Evolutionary conservation across 2,113 vertebrate genomes (phyloP).

Genomic region (Australoheros scitulus): DNA sequence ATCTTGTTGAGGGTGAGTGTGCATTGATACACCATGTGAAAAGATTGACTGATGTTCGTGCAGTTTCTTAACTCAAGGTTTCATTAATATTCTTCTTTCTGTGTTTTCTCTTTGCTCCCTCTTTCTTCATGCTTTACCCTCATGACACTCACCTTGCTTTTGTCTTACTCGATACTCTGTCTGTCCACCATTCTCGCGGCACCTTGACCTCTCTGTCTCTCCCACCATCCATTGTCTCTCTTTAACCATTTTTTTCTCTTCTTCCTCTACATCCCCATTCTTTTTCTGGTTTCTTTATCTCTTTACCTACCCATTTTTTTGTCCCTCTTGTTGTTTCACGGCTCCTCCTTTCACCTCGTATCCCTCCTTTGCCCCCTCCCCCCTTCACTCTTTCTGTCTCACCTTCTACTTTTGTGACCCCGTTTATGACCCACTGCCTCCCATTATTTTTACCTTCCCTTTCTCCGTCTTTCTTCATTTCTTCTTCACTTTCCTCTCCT

Average conservation of each 20-base stretch:
- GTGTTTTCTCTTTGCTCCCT: slow-evolving; percentile 17
- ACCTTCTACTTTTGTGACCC: slow-evolving; percentile 7
- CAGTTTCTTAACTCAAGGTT: slow-evolving; percentile 34
- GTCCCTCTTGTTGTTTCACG: slow-evolving; percentile 7
- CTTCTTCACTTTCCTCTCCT: slow-evolving; percentile 53
- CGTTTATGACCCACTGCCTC: slow-evolving; percentile 34
- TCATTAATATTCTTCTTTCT: slow-evolving; percentile 28
- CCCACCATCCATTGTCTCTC: slow-evolving; percentile 12
- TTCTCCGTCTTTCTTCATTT: slow-evolving; percentile 16
- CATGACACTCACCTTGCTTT: slow-evolving; percentile 25
- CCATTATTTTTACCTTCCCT: slow-evolving; percentile 27
- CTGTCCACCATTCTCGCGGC: slow-evolving; percentile 12
- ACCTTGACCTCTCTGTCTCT: slow-evolving; percentile 16
- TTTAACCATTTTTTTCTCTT: neutral
- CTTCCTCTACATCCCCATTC: neutral
- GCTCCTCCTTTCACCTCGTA: slow-evolving; percentile 9
- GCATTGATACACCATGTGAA: slow-evolving; percentile 7
- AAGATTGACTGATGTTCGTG: slow-evolving; percentile 33
- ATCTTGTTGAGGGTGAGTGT: neutral
- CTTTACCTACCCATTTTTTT: neutral
- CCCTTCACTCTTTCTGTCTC: slow-evolving; percentile 27
- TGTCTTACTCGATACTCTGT: slow-evolving; percentile 19
- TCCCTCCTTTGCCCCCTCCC: slow-evolving; percentile 19
- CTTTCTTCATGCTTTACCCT: neutral
- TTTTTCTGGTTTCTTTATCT: neutral